Percentiles rank a stretch among this genome's conserved stretches.
Evolutionary conservation across 92 coral and sea anemone genomes (phyloP).

Genomic region (Chrysogorgia sp.): DNA sequence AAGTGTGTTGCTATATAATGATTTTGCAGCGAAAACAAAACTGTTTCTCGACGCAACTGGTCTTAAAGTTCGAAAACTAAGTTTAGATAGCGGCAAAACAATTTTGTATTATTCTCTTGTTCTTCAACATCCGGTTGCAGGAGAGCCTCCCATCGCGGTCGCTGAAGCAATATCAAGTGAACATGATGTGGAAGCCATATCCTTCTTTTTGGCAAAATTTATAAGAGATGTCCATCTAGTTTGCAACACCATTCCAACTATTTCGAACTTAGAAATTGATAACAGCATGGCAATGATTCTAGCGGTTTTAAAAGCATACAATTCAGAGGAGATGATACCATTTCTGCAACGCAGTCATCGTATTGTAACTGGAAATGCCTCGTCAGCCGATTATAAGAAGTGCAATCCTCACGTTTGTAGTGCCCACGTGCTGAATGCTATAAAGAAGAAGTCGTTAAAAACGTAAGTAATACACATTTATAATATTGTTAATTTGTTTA

Average conservation of each 20-base stretch:
- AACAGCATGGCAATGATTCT: slow-evolving; percentile 11
- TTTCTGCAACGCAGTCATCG: not conserved
- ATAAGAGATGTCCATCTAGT: not conserved
- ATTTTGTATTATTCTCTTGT: not conserved
- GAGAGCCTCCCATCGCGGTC: not conserved
- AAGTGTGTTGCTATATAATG: not conserved
- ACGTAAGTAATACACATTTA: not conserved
- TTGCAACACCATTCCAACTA: not conserved
- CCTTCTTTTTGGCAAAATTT: not conserved
- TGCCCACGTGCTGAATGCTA: slow-evolving; percentile 1
- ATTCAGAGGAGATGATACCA: too few relatives aligned
- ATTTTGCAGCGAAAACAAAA: not conserved
- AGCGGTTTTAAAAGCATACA: not conserved
- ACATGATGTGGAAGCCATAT: not conserved
- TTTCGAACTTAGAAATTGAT: not conserved
- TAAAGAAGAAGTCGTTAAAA: not conserved
- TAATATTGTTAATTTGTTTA: not conserved
- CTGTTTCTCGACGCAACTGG: slow-evolving; percentile 1
- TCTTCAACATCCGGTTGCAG: not conserved
- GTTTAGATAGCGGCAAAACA: not conserved
- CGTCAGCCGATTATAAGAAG: not conserved
- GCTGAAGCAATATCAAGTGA: not conserved
- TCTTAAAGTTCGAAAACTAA: not conserved
- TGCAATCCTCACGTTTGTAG: slow-evolving; percentile 1
- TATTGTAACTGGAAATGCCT: not conserved